phyloP scores from a whole-genome alignment of 2,113 vertebrate genomes.

The Psophia crepitans region DNA sequence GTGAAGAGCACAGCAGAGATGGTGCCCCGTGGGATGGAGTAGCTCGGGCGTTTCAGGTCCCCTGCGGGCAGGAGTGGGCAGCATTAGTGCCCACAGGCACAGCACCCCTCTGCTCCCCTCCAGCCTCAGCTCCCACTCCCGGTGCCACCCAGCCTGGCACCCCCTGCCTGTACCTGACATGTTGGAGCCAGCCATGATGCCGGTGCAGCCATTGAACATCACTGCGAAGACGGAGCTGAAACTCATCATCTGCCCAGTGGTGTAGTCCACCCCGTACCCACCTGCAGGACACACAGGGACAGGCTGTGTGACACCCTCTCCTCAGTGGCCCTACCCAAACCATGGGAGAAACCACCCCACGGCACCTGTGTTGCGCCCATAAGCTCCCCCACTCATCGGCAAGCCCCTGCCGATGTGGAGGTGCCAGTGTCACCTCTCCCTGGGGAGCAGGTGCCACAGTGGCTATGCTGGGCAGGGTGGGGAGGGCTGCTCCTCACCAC shows the following conservation, averaged over 20 bases:
- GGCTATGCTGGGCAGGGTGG: fast-evolving
- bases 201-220: constrained; percentile 90
- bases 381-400: neutral
- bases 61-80: constrained; percentile 56
- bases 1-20: constrained; percentile 90
- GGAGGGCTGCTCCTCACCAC: constrained; percentile 65
- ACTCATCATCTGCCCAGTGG: constrained; percentile 77
- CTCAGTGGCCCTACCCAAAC: neutral
- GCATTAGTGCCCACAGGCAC: neutral
- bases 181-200: constrained; percentile 90
- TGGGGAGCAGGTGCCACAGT: fast-evolving
- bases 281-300: constrained; percentile 46
- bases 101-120: neutral
- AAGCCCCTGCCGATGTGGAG: neutral
- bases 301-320: neutral
- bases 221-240: constrained; percentile 85
- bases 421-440: neutral
- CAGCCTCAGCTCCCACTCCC: neutral
- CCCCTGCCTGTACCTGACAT: constrained; percentile 79
- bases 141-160: neutral
- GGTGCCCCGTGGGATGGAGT: constrained; percentile 88
- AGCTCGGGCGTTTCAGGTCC: constrained; percentile 87
- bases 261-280: constrained; percentile 79
- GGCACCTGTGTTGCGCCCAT: neutral
- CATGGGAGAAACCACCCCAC: neutral